Evolutionary conservation across 2,113 vertebrate species (phyloP), one percentile per base, ranked within the genome.

Genomic region (Bambusicola thoracicus): DNA sequence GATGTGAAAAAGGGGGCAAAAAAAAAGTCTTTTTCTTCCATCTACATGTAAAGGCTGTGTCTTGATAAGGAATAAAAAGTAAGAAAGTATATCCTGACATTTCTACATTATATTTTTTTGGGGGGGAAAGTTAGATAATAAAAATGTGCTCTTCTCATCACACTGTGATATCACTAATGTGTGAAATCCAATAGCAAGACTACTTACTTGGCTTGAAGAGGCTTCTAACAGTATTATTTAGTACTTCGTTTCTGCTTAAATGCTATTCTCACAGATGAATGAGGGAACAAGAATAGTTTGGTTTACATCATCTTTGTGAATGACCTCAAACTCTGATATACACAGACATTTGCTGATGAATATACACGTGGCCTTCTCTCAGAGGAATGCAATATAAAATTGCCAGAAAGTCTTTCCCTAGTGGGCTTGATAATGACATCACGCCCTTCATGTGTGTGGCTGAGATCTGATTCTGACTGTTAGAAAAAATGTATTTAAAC

Each of bases 351-450:
- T 25, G 19, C 18, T 51, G 29, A 38, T 56, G 65, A 81, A 69
- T 10, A 55, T 8, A 59, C 19, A 6, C 19, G 4, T 69, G 19
- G 13, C 2, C 11, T 7, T 6, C 8, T 69, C 7, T 76, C 36
- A 69, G 40, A 51, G 44, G 16, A 3, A 8, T 36, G 43, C 2
- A 16, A 8, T 14, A 36, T 20, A 4, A 11, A 85, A 90, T 80
- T 27, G 17, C n/a, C 14, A 40, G 51, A 69, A 69, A 36, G 1
- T 1, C 12, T 0, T 3, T 68, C 12, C 12, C 11, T 68, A 20
- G 9, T 63, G 14, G 6, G 36, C 22, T 36, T 21, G 8, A 51
- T 9, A 30, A 22, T 8, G 1, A 0, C 30, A 32, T 12, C 11
- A 7, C 55, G 15, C 5, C 13, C 27, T 8, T 48, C 18, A 6